Conservation (phyloP, 2,113 vertebrate genomes). For the Eulacestoma nigropectus region DNA sequence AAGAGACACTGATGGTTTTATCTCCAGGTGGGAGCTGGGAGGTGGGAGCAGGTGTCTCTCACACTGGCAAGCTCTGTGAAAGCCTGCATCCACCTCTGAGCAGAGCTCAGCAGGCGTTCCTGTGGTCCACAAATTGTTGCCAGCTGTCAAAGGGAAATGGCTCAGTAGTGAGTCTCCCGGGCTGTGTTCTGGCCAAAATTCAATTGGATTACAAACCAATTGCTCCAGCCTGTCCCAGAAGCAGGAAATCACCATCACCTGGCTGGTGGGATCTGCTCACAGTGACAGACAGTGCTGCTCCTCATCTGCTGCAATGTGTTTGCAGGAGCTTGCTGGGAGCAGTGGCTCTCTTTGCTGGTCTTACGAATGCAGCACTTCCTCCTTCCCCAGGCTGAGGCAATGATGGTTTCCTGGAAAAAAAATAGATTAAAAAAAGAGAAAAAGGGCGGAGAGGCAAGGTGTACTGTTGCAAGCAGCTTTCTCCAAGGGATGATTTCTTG, state of each 20-base stretch:
- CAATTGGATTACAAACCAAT: constrained; percentile 14
- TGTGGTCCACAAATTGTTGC: background rate
- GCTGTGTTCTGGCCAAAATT: background rate
- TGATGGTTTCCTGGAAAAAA: background rate
- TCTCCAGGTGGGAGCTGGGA: background rate
- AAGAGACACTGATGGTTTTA: background rate
- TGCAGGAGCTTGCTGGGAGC: background rate
- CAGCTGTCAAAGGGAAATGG: constrained; percentile 14
- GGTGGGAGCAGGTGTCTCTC: constrained; percentile 31
- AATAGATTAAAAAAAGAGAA: background rate
- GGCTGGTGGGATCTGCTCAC: background rate
- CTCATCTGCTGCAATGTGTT: background rate
- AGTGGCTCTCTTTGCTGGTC: background rate
- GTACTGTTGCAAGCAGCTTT: background rate
- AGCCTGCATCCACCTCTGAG: background rate
- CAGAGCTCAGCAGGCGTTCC: background rate
- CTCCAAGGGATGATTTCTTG: background rate
- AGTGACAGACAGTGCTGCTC: background rate
- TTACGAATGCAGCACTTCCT: background rate
- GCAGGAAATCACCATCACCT: constrained; percentile 21
- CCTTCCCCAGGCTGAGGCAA: background rate
- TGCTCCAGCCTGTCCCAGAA: constrained; percentile 7
- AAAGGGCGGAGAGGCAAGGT: background rate
- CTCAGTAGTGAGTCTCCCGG: background rate
- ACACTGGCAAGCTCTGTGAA: background rate